A percentile compares a stretch with the other conserved stretches of the same genome.
phyloP scores from a whole-genome alignment of 1,140 invertebrate genomes.

The Micrasema minimum region DNA sequence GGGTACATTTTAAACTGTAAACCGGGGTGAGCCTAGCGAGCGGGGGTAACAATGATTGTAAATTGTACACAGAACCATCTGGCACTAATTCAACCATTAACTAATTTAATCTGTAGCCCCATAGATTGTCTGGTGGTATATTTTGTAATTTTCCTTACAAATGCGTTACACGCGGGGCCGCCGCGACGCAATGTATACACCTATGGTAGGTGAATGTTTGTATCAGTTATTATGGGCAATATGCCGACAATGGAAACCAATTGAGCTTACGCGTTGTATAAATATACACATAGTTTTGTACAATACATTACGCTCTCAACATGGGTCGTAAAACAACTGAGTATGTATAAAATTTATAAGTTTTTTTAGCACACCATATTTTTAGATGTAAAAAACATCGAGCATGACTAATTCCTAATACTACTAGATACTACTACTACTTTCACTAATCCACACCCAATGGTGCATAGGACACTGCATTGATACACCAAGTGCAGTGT shows the following conservation, averaged over 20 bases:
- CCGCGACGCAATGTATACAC: conserved; percentile 11
- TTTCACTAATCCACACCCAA: too few species aligned
- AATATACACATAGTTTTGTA: too few species aligned
- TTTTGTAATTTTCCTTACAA: conserved; percentile 53
- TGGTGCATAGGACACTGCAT: too few species aligned
- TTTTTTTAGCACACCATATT: too few species aligned
- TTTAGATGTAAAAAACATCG: too few species aligned
- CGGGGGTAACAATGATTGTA: conserved; percentile 42
- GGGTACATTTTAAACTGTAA: background rate
- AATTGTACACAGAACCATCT: conserved; percentile 52
- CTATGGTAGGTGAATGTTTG: conserved; percentile 9
- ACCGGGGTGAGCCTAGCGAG: conserved; percentile 22
- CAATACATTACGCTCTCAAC: too few species aligned
- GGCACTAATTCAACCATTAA: conserved; percentile 53
- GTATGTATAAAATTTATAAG: too few species aligned
- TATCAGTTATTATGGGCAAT: background rate
- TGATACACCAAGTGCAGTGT: too few species aligned
- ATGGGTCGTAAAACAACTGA: too few species aligned
- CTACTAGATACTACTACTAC: too few species aligned
- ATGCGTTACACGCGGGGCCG: conserved; percentile 42
- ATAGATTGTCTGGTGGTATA: conserved; percentile 49
- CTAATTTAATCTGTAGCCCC: conserved; percentile 52
- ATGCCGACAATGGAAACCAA: conserved; percentile 3
- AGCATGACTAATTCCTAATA: too few species aligned
- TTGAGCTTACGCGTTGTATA: background rate